Base-by-base conservation (phyloP, 2,797 vertebrate species). In the Falco novaeseelandiae region DNA sequence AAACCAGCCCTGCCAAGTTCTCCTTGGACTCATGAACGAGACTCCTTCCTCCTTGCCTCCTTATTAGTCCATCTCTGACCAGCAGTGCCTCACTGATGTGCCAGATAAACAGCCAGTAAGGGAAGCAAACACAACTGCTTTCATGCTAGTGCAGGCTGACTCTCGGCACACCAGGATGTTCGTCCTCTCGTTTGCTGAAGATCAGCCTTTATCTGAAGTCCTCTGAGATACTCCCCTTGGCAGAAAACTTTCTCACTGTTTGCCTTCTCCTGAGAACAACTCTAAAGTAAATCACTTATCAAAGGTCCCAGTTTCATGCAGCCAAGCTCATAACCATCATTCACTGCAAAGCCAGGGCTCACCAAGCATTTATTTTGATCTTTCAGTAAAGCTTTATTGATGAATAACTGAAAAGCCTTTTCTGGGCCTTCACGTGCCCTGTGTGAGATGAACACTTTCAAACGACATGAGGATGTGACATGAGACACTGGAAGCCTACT, bases 51-150 rank as follows among this genome's bases (percentile, higher is more conserved):
- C 83, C 62, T 76, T 90, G 73, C 91, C 92, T 96, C 95, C 93
- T 97, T 96, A 96, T 96, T 96, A 97, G 95, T 96, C 94, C 95
- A 97, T 96, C 92, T 97, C 94, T 96, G 95, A 95, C 87, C 94
- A 91, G 89, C 83, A 32, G 23, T 81, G 93, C 84, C 84, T 97
- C 67, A 8, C 87, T 93, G 72, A 86, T 92, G 44, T 82, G 76
- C 76, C 84, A 76, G 91, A 96, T 87, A 95, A 97, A 96, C 89
- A 97, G 38, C 72, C 89, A 86, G 77, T 17, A 44, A 36, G 84
- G 80, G 44, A 96, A 84, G 92, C 70, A 95, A 96, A 88, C 72
- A 70, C 66, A 78, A 73, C 70, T 93, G 83, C 88, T 88, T 88
- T 90, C 36, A 9, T 91, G 92, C 51, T 46, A 77, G 83, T 12